Conservation (phyloP, 2,797 vertebrate genomes). For the Synaphobranchus kaupii region DNA sequence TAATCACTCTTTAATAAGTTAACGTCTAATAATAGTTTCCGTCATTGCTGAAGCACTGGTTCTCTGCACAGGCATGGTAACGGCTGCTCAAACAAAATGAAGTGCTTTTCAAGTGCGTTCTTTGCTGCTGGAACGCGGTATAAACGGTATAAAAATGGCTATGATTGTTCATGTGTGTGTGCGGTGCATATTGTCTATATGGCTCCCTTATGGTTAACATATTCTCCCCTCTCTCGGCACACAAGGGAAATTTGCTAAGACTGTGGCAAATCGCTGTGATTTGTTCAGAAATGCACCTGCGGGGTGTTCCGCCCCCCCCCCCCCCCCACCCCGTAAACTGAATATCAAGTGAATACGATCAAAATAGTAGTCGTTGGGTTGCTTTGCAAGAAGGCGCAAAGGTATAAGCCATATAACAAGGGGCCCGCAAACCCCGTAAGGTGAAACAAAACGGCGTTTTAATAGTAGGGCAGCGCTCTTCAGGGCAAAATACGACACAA, state of each 20-base stretch:
- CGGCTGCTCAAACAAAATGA: background rate
- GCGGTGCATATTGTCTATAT: background rate
- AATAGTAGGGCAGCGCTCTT: background rate
- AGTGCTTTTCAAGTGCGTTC: background rate
- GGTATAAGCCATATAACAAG: no score
- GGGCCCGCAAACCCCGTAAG: background rate
- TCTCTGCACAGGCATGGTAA: slow-evolving; percentile 20
- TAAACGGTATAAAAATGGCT: background rate
- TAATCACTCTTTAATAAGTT: background rate
- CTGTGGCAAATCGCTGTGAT: background rate
- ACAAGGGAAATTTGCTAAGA: background rate
- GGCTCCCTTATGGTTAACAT: background rate
- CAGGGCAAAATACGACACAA: background rate
- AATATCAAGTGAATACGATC: no score
- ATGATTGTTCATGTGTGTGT: background rate
- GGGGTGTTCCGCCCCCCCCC: no score
- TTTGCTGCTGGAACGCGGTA: background rate
- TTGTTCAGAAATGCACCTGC: background rate
- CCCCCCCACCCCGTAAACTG: no score
- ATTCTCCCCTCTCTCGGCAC: background rate
- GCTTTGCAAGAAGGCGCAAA: no score
- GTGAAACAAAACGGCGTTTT: background rate
- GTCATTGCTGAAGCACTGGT: background rate
- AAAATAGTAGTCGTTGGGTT: no score
- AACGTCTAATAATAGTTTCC: background rate